These are phyloP conservation scores for Dione vanillae DNA, from an alignment of 2,888 invertebrate genomes.

Conservation along the genomic window DNA sequence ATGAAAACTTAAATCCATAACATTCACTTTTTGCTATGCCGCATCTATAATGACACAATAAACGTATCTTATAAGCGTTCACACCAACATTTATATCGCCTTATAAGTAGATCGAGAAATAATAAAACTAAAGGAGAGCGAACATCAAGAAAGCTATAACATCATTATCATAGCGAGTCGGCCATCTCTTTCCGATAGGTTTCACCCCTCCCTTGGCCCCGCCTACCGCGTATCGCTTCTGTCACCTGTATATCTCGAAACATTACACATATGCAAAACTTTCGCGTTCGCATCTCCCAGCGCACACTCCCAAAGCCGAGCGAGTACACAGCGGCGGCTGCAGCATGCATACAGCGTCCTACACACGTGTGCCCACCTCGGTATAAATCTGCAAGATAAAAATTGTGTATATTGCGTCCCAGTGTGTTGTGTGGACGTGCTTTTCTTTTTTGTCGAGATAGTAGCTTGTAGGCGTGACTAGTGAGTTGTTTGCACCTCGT, in stretches of 20 bases:
- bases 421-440: constrained; percentile 60
- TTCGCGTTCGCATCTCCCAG: constrained; percentile 74
- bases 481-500: constrained; percentile 81
- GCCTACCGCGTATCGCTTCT: constrained; percentile 80
- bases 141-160: constrained; percentile 84
- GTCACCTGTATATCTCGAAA: constrained; percentile 84
- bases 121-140: constrained; percentile 81
- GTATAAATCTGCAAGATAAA: constrained; percentile 83
- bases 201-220: constrained; percentile 78
- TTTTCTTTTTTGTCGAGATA: constrained; percentile 73
- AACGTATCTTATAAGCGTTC: constrained; percentile 81
- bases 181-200: constrained; percentile 84
- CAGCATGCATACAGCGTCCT: constrained; percentile 39
- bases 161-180: constrained; percentile 83
- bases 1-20: constrained; percentile 75
- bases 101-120: constrained; percentile 83
- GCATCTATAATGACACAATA: constrained; percentile 77
- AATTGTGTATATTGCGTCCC: constrained; percentile 76
- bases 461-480: constrained; percentile 79
- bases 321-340: constrained; percentile 38
- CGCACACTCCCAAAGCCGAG: constrained; percentile 25
- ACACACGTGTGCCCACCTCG: constrained; percentile 47
- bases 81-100: constrained; percentile 82
- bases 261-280: constrained; percentile 85
- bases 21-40: constrained; percentile 79